These are phyloP conservation scores for Drosophila kohkoa DNA, from an alignment of 1,140 invertebrate genomes.

Conservation along the genomic window DNA sequence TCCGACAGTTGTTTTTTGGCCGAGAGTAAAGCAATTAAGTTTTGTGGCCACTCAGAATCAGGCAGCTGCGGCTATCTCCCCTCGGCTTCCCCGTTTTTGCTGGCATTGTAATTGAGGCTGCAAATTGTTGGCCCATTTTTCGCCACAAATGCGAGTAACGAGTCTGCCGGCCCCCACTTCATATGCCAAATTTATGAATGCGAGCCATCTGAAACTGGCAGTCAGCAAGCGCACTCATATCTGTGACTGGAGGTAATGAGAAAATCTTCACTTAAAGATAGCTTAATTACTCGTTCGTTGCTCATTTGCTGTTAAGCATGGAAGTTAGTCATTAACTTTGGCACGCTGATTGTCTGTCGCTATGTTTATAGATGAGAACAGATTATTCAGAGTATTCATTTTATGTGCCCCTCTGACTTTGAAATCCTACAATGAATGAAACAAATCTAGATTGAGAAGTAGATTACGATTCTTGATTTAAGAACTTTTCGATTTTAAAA, in stretches of 20 bases:
- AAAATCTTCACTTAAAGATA: constrained; percentile 1
- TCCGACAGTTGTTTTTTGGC: constrained; percentile 52
- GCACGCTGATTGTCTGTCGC: not conserved
- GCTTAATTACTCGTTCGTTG: constrained; percentile 10
- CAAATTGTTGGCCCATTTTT: constrained; percentile 46
- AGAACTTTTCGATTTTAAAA: too few relatives aligned
- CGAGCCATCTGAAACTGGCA: constrained; percentile 15
- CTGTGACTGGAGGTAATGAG: not conserved
- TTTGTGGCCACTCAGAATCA: constrained; percentile 53
- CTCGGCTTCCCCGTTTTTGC: constrained; percentile 13
- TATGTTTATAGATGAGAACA: too few relatives aligned
- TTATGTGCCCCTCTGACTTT: too few relatives aligned
- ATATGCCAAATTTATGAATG: constrained; percentile 52
- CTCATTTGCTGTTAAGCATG: not conserved
- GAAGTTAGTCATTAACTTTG: not conserved
- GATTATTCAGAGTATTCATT: too few relatives aligned
- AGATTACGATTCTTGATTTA: too few relatives aligned
- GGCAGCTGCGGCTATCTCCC: constrained; percentile 47
- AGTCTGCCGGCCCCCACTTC: not conserved
- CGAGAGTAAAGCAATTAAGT: constrained; percentile 74
- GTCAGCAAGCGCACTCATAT: not conserved
- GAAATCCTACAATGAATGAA: too few relatives aligned
- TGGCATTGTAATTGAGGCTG: constrained; percentile 53
- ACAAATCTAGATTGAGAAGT: too few relatives aligned
- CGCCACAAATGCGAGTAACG: constrained; percentile 29